phyloP scores from a whole-genome alignment of 2,888 invertebrate genomes.

The Mellilla xanthometata region DNA sequence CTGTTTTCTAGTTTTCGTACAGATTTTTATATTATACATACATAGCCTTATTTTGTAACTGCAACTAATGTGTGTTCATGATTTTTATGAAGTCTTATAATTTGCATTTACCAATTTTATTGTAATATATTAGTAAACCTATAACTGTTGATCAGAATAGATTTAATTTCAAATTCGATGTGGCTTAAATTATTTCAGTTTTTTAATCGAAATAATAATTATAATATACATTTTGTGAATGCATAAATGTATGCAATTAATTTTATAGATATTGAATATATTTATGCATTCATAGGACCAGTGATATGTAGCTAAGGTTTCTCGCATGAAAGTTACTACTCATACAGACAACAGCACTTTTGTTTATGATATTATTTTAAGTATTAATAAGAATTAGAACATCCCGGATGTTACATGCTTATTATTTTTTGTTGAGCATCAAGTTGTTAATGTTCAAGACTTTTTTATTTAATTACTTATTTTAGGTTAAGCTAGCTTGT shows the following conservation, averaged over 20 bases:
- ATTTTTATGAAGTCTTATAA: slow-evolving; percentile 47
- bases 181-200: too few relatives aligned
- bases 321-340: slow-evolving; percentile 47
- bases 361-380: slow-evolving; percentile 50
- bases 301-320: not conserved
- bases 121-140: too few relatives aligned
- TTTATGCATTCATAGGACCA: not conserved
- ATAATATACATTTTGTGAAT: too few relatives aligned
- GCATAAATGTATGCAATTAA: too few relatives aligned
- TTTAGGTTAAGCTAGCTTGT: slow-evolving; percentile 44
- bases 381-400: slow-evolving; percentile 48
- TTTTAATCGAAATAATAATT: too few relatives aligned
- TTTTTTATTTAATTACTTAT: slow-evolving; percentile 29
- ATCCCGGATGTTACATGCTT: slow-evolving; percentile 50
- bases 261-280: too few relatives aligned
- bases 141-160: too few relatives aligned
- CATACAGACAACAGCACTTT: slow-evolving; percentile 40
- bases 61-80: slow-evolving; percentile 50
- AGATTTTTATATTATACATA: slow-evolving; percentile 38
- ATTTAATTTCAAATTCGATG: too few relatives aligned
- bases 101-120: slow-evolving; percentile 62
- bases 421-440: slow-evolving; percentile 38
- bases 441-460: slow-evolving; percentile 47
- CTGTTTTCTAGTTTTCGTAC: slow-evolving; percentile 50
- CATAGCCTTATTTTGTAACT: slow-evolving; percentile 29